phyloP scores from a whole-genome alignment of 1,140 invertebrate genomes.

The Ctenoplectra terminalis region DNA sequence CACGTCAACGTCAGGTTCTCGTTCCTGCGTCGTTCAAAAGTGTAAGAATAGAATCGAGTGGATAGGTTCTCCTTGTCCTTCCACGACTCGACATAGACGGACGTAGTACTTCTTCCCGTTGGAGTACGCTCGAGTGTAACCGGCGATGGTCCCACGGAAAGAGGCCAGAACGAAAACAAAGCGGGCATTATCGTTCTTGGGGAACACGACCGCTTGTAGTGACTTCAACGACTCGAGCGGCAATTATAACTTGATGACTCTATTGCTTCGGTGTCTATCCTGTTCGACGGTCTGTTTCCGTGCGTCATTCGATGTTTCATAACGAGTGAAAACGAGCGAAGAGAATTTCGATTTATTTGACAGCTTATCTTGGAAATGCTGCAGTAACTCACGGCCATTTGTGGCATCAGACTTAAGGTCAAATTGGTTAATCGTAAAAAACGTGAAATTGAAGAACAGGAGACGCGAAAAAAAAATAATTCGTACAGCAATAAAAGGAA shows the following conservation, averaged over 20 bases:
- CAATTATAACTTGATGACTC: conserved; percentile 53
- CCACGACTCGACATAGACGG: not conserved
- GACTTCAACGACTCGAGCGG: conserved; percentile 21
- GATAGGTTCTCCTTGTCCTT: conserved; percentile 42
- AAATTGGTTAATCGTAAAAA: too few relatives aligned
- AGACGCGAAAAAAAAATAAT: too few relatives aligned
- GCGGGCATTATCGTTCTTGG: conserved; percentile 52
- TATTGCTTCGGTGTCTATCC: conserved; percentile 36
- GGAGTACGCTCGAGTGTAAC: conserved; percentile 52
- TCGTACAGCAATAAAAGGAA: too few relatives aligned
- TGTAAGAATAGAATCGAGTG: conserved; percentile 64
- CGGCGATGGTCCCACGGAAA: conserved; percentile 46
- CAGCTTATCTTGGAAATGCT: not conserved
- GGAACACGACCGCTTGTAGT: conserved; percentile 35
- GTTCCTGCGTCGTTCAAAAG: conserved; percentile 50
- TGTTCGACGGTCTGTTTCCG: not conserved
- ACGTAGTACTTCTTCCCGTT: conserved; percentile 48
- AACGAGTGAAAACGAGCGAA: not conserved
- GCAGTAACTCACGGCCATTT: too few relatives aligned
- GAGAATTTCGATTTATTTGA: not conserved
- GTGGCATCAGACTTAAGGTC: too few relatives aligned
- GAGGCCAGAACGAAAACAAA: conserved; percentile 56
- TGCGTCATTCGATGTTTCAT: conserved; percentile 3
- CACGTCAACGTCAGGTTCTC: conserved; percentile 63
- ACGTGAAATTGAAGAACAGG: too few relatives aligned